Evolutionary conservation across 2,113 vertebrate genomes (phyloP).

Genomic region (Paradoxurus hermaphroditus): DNA sequence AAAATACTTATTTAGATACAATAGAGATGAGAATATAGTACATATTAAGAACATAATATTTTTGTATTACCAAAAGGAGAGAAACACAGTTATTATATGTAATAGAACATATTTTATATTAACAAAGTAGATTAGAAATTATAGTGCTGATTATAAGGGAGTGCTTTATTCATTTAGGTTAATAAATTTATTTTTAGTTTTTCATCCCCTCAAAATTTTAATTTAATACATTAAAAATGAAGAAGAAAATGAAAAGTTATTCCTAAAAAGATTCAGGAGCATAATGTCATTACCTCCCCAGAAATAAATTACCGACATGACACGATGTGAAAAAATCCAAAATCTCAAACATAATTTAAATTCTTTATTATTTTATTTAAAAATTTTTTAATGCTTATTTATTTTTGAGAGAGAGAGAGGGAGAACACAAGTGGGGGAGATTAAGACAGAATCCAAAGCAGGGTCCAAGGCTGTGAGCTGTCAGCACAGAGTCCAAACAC

Average conservation of each 20-base stretch:
- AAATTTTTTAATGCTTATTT: too few relatives aligned
- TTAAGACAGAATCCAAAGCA: too few relatives aligned
- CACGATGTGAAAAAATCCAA: constrained; percentile 23
- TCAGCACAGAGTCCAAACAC: too few relatives aligned
- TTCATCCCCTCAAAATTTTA: constrained; percentile 30
- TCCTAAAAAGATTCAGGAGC: constrained; percentile 57
- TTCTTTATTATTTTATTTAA: background rate
- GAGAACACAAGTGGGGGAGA: too few relatives aligned
- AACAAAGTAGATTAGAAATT: background rate
- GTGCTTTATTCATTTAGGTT: constrained; percentile 29
- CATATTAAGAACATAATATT: constrained; percentile 38
- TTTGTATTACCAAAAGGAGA: background rate
- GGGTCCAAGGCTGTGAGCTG: too few relatives aligned
- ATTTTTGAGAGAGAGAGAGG: too few relatives aligned
- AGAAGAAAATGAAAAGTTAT: constrained; percentile 23
- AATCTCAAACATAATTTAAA: constrained; percentile 66
- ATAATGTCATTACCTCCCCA: background rate
- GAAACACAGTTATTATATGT: background rate
- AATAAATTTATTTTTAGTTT: constrained; percentile 36
- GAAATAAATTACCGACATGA: constrained; percentile 51
- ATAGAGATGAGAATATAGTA: background rate
- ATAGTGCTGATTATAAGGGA: background rate
- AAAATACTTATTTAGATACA: constrained; percentile 22
- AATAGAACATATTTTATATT: background rate
- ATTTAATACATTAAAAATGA: background rate